These are phyloP conservation scores for Thalpophila matura DNA, from an alignment of 2,888 invertebrate species.

Conservation along the genomic window DNA sequence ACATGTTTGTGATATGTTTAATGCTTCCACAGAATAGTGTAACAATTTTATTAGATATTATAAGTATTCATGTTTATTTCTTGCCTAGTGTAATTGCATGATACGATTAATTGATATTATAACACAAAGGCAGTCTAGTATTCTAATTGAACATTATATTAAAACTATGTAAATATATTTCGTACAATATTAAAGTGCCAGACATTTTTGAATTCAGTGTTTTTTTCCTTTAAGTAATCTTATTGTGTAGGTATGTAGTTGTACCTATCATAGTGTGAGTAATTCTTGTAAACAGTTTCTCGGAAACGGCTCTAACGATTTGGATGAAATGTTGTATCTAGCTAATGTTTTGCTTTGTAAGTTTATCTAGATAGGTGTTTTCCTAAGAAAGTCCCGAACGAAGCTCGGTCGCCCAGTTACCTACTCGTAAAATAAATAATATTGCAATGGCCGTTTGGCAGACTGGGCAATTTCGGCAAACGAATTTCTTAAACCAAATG, in stretches of 20 bases:
- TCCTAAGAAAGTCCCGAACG: too few species aligned
- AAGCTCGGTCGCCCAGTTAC: too few species aligned
- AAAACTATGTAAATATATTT: conserved; percentile 81
- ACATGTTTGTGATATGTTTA: conserved; percentile 72
- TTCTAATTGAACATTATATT: conserved; percentile 61
- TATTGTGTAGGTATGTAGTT: neutral
- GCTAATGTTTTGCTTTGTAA: too few species aligned
- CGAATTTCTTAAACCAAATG: too few species aligned
- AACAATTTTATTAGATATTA: conserved; percentile 46
- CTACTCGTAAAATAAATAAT: too few species aligned
- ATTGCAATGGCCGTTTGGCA: too few species aligned
- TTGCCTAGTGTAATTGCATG: conserved; percentile 71
- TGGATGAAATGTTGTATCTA: too few species aligned
- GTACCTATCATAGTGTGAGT: too few species aligned
- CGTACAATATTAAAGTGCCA: conserved; percentile 86
- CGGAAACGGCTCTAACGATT: too few species aligned
- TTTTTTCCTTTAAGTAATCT: conserved; percentile 43
- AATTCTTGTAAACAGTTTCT: too few species aligned
- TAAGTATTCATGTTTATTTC: conserved; percentile 62
- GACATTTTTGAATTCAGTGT: conserved; percentile 73
- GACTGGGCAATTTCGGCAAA: too few species aligned
- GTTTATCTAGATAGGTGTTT: too few species aligned
- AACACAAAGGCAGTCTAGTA: conserved; percentile 71
- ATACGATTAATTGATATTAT: conserved; percentile 61
- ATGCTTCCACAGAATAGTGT: conserved; percentile 71